Conservation (phyloP, 2,888 invertebrate genomes). For the Dryobotodes eremita region DNA sequence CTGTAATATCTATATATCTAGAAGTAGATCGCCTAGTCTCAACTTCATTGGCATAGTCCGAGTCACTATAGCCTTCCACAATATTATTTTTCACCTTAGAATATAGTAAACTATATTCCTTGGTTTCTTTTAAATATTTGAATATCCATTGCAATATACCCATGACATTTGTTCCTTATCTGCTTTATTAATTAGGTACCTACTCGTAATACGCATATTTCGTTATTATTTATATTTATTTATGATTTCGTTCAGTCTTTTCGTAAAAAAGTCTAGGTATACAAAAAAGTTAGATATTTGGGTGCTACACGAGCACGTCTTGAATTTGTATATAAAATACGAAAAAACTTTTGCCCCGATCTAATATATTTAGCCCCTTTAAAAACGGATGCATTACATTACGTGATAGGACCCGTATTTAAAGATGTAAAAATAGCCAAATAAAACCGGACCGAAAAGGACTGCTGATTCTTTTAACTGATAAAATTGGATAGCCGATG, state of each 20-base stretch:
- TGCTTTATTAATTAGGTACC: background rate
- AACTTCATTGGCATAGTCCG: background rate
- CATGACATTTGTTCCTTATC: background rate
- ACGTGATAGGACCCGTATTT: too few relatives aligned
- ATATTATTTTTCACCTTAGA: background rate
- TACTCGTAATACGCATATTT: too few relatives aligned
- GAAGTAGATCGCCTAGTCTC: background rate
- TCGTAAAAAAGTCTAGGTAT: too few relatives aligned
- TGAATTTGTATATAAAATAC: too few relatives aligned
- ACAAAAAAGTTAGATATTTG: too few relatives aligned
- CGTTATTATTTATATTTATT: background rate
- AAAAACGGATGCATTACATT: too few relatives aligned
- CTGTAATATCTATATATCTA: background rate
- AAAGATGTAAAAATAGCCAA: background rate
- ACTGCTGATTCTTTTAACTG: background rate
- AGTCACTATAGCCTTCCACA: background rate
- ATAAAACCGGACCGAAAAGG: too few relatives aligned
- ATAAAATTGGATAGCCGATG: conserved; percentile 6
- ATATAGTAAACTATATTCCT: background rate
- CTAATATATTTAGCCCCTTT: background rate
- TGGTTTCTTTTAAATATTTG: background rate
- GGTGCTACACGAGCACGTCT: too few relatives aligned
- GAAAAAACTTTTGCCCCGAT: too few relatives aligned
- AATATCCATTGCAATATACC: background rate
- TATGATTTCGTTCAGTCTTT: too few relatives aligned